Percentiles rank a stretch among this genome's conserved stretches.
Evolutionary conservation across 2,797 vertebrate species (phyloP).

Genomic region (Pseudochirops corinnae): DNA sequence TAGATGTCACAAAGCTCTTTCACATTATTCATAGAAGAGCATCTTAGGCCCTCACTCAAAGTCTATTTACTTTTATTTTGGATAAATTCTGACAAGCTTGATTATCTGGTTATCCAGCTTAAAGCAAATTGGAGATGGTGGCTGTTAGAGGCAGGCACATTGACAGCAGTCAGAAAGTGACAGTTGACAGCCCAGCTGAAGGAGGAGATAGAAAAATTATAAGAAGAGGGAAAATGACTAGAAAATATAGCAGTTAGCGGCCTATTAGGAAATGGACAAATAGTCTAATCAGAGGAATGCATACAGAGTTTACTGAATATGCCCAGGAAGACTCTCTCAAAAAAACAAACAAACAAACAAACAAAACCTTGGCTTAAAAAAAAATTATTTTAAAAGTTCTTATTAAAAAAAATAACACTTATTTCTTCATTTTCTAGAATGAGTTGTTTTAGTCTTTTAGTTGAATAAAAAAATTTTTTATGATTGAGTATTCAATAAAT

Average conservation of each 20-base stretch:
- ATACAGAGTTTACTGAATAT: not conserved
- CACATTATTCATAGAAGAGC: not conserved
- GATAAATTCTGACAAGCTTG: not conserved
- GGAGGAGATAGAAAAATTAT: not conserved
- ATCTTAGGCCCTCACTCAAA: not conserved
- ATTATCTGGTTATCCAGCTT: slow-evolving; percentile 2
- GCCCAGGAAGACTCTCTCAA: not conserved
- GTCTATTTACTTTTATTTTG: slow-evolving; percentile 6
- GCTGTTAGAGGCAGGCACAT: not conserved
- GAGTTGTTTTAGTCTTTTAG: not conserved
- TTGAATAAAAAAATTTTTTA: not conserved
- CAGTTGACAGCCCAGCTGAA: not conserved
- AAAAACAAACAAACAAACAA: not conserved
- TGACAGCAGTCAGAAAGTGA: not conserved
- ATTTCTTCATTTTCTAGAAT: not conserved
- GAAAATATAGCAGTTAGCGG: not conserved
- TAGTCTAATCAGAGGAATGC: not conserved
- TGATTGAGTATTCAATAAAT: not conserved
- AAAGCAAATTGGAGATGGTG: slow-evolving; percentile 11
- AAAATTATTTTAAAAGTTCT: not conserved
- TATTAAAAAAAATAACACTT: not conserved
- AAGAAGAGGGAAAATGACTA: not conserved
- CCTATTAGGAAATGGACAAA: not conserved
- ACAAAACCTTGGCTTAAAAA: too few relatives aligned
- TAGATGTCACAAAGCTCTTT: not conserved